Base-by-base conservation (phyloP, 2,888 invertebrate species). In the Pachycephus smyrnensis region DNA sequence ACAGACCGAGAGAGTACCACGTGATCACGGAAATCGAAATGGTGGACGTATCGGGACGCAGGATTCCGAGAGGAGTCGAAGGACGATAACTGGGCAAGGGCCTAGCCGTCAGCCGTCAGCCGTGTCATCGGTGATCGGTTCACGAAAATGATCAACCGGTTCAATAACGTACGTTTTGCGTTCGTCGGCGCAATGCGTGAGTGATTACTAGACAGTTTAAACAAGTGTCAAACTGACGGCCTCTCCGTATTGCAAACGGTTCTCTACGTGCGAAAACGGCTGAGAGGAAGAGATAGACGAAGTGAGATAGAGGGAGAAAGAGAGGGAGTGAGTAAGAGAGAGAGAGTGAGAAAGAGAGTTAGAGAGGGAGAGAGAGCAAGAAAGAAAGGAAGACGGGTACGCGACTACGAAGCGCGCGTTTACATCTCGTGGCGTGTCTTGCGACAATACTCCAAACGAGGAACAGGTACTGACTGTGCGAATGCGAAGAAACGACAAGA, bases 11-110 rank as follows among this genome's bases (percentile, higher is more conserved):
- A 76, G 32, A 71, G 76, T 68, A 74, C 87, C 90, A 90, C 88
- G 90, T 90, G 90, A 90, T 83, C 84, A 82, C 80, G 86, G 89
- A 89, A 89, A 89, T 90, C 89, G 89, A 90, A 89, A 90, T 87
- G 90, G 90, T 86, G 90, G 90, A 88, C 89, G 89, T 89, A 89
- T 88, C 87, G 88, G 89, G 89, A 89, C 88, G 89, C 89, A 89
- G 89, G 88, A 88, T 89, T 88, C 86, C 86, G 88, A 86, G 85
- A 85, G 84, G 85, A 87, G 87, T 88, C 88, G 89, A 89, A 89
- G 89, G 88, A 89, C 88, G 88, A 89, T 88, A 88, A 86, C 84
- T 88, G 86, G 86, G 85, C 85, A 84, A 86, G 87, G 86, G 82
- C 82, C 79, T 77, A 78, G 81, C 79, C 79, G 82, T 79, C 75